Evolutionary conservation across 2,888 invertebrate species (phyloP).

Genomic region (Tachina lurida): DNA sequence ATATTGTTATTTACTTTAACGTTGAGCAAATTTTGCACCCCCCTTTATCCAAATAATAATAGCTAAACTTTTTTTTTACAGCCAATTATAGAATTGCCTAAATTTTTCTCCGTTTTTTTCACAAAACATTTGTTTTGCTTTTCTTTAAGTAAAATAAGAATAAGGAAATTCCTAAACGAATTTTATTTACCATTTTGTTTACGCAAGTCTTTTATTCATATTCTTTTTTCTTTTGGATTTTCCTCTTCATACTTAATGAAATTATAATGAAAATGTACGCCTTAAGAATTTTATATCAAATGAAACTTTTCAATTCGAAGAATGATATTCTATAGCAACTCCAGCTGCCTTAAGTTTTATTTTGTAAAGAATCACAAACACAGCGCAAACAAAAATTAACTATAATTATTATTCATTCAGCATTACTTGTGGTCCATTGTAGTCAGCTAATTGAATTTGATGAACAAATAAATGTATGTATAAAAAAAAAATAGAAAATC

Average conservation of each 20-base stretch:
- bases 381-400: not conserved
- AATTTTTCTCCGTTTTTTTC: not conserved
- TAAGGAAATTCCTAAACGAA: not conserved
- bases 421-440: not conserved
- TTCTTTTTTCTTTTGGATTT: not conserved
- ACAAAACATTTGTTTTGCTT: not conserved
- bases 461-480: not conserved
- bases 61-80: not conserved
- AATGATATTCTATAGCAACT: not conserved
- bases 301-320: not conserved
- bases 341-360: not conserved
- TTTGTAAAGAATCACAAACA: not conserved
- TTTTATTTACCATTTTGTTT: slow-evolving; percentile 3
- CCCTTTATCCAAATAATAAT: too few relatives aligned
- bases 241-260: not conserved
- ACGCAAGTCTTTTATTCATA: not conserved
- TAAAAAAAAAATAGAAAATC: not conserved
- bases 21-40: too few relatives aligned
- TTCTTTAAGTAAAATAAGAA: not conserved
- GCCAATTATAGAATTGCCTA: not conserved
- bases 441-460: slow-evolving; percentile 10
- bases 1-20: too few relatives aligned
- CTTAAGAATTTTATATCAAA: slow-evolving; percentile 12
- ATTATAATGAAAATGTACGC: not conserved
- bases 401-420: slow-evolving; percentile 30